Conservation (phyloP, 2,888 invertebrate genomes). For the Dicyrtomina minuta region DNA sequence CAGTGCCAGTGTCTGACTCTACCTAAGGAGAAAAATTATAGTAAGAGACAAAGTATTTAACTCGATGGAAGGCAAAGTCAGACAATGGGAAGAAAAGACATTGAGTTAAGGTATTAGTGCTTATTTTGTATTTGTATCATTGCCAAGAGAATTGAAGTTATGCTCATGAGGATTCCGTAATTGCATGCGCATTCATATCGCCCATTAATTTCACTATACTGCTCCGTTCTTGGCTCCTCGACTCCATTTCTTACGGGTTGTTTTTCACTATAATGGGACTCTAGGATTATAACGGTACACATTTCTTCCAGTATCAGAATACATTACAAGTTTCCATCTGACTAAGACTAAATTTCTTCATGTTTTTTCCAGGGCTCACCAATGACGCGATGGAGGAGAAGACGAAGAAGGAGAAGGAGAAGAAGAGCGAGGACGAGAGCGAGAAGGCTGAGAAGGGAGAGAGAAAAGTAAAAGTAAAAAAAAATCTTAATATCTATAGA, state of each 20-base stretch:
- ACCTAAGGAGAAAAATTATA: no score
- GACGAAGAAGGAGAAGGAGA: constrained; percentile 12
- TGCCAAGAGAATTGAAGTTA: constrained; percentile 53
- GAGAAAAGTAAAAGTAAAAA: constrained; percentile 5
- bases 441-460: constrained; percentile 4
- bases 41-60: constrained; percentile 12
- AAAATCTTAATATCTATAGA: no score
- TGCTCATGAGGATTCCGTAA: constrained; percentile 53
- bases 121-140: constrained; percentile 45
- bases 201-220: constrained; percentile 52
- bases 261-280: constrained; percentile 46
- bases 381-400: not conserved
- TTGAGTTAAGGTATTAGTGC: constrained; percentile 19
- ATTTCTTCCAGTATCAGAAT: constrained; percentile 42
- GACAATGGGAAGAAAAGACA: constrained; percentile 3
- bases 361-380: constrained; percentile 8
- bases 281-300: constrained; percentile 47
- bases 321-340: constrained; percentile 46
- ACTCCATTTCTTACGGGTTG: constrained; percentile 37
- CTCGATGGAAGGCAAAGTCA: not conserved
- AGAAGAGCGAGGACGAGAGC: not conserved
- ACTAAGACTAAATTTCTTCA: constrained; percentile 30
- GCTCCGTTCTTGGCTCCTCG: constrained; percentile 36
- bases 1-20: no score
- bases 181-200: constrained; percentile 52